Evolutionary conservation across 2,113 vertebrate genomes (phyloP), one percentile per base, ranked within the genome.

Genomic region (Nibea coibor): DNA sequence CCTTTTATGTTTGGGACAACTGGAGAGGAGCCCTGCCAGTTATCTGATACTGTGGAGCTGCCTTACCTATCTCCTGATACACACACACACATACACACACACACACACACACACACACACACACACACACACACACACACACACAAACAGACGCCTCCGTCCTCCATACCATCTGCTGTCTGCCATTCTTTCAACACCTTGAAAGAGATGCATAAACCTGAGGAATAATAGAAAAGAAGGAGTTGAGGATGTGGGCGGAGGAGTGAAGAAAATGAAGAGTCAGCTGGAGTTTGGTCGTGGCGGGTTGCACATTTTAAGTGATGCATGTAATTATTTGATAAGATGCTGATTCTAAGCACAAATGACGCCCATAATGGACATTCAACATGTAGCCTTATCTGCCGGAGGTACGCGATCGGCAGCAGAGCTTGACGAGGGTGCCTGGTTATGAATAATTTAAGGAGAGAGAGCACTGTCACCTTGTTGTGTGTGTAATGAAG

Each of bases 1-100:
- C 78, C 85, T 86, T 90, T 90, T 87, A 80, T 88, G 75, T 77
- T 63, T 4, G 42, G 26, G 64, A 72, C 81, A 78, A 67, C 56
- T 19, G 50, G 76, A 82, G 74, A 80, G 75, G 65, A 78, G 75
- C 59, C 64, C 48, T 75, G 69, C 42, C 20, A 67, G 84, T 76
- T 65, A 91, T 79, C 45, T 65, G 80, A 90, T 80, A 89, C 85
- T 16, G 2, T 17, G 47, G 77, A 72, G 80, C 82, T 62, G 66
- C 35, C 78, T 89, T 81, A 69, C 82, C 77, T 51, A 12, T 75
- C 70, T 71, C 24, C 73, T 1, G 0, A 31, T 69, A 61, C 78
- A 77, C 51, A 75, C 35, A n/a, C n/a, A n/a, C n/a, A n/a, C n/a
- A n/a, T n/a, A n/a, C n/a, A 78, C 78, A 61, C 45, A 50, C 64